These are phyloP conservation scores for Euzophera pinguis DNA, from an alignment of 2,888 invertebrate genomes.

Conservation along the genomic window DNA sequence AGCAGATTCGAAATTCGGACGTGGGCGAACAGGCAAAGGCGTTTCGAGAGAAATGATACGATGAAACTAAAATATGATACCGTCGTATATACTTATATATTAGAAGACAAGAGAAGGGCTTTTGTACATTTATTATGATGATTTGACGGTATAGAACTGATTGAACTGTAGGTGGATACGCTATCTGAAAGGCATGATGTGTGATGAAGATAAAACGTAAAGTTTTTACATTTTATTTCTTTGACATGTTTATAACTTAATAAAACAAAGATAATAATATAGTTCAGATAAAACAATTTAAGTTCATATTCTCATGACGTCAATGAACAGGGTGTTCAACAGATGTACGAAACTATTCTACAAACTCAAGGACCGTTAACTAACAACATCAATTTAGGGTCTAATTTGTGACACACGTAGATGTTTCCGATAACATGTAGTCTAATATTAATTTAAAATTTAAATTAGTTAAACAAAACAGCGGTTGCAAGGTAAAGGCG, in stretches of 20 bases:
- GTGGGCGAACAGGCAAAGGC: slow-evolving; percentile 74
- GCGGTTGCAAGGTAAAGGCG: slow-evolving; percentile 26
- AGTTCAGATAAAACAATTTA: not conserved
- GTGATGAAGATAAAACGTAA: not conserved
- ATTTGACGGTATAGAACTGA: slow-evolving; percentile 5
- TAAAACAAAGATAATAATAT: not conserved
- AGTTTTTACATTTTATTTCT: not conserved
- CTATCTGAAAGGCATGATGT: not conserved
- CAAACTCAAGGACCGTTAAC: slow-evolving; percentile 1
- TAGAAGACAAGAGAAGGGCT: slow-evolving; percentile 1
- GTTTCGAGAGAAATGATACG: slow-evolving; percentile 20
- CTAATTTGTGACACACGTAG: slow-evolving; percentile 11
- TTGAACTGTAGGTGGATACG: slow-evolving; percentile 13
- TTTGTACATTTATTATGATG: slow-evolving; percentile 1
- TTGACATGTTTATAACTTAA: slow-evolving; percentile 7
- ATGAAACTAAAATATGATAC: slow-evolving; percentile 5
- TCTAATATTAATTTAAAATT: slow-evolving; percentile 18
- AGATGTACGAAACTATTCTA: not conserved
- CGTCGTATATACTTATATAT: not conserved
- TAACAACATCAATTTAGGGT: slow-evolving; percentile 21
- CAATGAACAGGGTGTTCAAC: slow-evolving; percentile 1
- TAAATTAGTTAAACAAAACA: slow-evolving; percentile 9
- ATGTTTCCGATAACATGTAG: slow-evolving; percentile 3
- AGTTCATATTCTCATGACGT: not conserved
- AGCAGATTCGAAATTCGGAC: slow-evolving; percentile 57